Evolutionary conservation across 1,140 invertebrate genomes (phyloP), one percentile per base, ranked within the genome.

Genomic region (Nephila pilipes): DNA sequence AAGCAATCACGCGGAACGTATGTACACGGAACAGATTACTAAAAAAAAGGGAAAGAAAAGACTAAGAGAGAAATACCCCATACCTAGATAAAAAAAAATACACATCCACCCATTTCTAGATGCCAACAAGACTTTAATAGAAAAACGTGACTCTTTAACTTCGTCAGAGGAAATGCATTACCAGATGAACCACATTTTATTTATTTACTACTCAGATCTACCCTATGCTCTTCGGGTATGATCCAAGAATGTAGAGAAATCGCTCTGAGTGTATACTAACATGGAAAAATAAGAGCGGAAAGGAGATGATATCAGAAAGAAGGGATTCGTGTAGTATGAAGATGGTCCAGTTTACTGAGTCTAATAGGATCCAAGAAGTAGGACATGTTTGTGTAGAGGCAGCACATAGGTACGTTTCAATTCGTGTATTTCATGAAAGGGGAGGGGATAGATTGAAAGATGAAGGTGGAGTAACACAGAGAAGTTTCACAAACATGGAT

Each of bases 151-250:
- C 60, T 87, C 85, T 87, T 87, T 87, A 87, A 87, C 85, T 58
- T 20, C 60, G 60, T 75, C 65, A 75, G 58, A 14, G 60, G 58
- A 57, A 87, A 87, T 65, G 58, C 85, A 87, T 87, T 87, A 87
- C 85, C 22, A 87, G 85, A 87, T 87, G 85, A 87, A 87, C 36
- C 85, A 69, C 85, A 65, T 87, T 69, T 87, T 87, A 63, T 87
- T 87, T 87, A 69, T 81, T 81, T 81, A 81, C 79, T 46, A 54
- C 79, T n/a, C 36, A 38, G 79, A 46, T 18, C 38, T 32, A 60
- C 18, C 58, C 22, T 60, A 22, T 60, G 20, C 65, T 18, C 8
- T 16, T 16, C n/a, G 25, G 29, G 65, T 20, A 36, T 75, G 25
- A 75, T 32, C 65, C 25, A 32, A 25, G 16, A 75, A 25, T 29